Percentiles rank a stretch among this genome's conserved stretches.
These are phyloP conservation scores for Astyanax mexicanus DNA, from an alignment of 2,797 vertebrate species.

Conservation along the genomic window DNA sequence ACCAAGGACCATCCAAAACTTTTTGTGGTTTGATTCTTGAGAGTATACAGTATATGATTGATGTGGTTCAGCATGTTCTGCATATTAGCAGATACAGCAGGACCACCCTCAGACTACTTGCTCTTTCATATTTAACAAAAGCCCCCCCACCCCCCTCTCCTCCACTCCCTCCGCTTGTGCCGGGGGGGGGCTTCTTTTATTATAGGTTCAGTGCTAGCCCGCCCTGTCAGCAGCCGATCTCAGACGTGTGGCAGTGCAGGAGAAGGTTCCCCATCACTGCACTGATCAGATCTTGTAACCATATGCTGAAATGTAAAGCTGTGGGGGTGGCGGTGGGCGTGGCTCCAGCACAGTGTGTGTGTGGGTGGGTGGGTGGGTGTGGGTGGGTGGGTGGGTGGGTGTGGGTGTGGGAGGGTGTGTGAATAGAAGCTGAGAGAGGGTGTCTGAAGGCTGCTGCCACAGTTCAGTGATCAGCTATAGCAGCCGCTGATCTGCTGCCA, in stretches of 20 bases:
- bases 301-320: conserved; percentile 16
- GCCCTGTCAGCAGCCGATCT: not conserved
- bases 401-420: not conserved
- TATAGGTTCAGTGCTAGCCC: not conserved
- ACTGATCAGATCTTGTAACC: conserved; percentile 29
- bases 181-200: too few species aligned
- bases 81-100: not conserved
- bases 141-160: not conserved
- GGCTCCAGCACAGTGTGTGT: conserved; percentile 16
- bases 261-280: conserved; percentile 20
- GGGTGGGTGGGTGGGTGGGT: conserved; percentile 2
- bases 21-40: too few species aligned
- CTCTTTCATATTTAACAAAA: conserved; percentile 12
- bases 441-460: conserved; percentile 31
- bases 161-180: not conserved
- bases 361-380: not conserved
- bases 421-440: conserved; percentile 41
- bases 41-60: too few species aligned
- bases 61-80: not conserved
- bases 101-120: conserved; percentile 13
- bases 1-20: too few species aligned
- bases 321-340: conserved; percentile 13
- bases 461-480: conserved; percentile 41
- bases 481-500: conserved; percentile 28
- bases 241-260: conserved; percentile 10